phyloP scores from a whole-genome alignment of 2,888 invertebrate species.

The Dendrolimus houi region DNA sequence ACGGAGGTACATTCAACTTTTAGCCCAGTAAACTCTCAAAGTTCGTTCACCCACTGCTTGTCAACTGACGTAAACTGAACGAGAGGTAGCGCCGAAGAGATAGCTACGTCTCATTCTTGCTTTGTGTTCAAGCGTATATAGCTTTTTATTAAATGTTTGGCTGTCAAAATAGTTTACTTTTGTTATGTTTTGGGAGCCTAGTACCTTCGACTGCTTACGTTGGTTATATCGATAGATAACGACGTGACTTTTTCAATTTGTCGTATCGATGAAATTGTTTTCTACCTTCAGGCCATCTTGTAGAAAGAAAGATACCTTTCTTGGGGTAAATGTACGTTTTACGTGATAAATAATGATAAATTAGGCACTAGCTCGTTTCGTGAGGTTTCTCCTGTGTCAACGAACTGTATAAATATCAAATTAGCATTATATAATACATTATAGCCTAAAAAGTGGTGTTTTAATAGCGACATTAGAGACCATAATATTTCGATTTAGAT shows the following conservation, averaged over 20 bases:
- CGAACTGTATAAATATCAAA: not conserved
- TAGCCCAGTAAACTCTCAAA: slow-evolving; percentile 75
- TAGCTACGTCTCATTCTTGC: slow-evolving; percentile 49
- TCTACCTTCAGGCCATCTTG: not conserved
- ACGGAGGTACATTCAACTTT: slow-evolving; percentile 77
- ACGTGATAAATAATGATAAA: not conserved
- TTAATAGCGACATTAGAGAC: slow-evolving; percentile 2
- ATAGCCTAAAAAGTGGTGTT: slow-evolving; percentile 3
- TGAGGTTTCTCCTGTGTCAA: not conserved
- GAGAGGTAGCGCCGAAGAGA: slow-evolving; percentile 40
- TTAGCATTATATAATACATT: not conserved
- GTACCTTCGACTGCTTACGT: slow-evolving; percentile 69
- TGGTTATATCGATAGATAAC: slow-evolving; percentile 64
- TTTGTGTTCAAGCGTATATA: slow-evolving; percentile 62
- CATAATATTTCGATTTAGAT: slow-evolving; percentile 3
- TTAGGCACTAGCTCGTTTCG: not conserved
- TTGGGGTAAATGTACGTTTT: not conserved
- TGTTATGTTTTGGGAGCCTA: slow-evolving; percentile 58
- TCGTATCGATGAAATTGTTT: not conserved
- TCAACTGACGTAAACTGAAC: slow-evolving; percentile 70
- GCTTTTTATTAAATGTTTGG: slow-evolving; percentile 60
- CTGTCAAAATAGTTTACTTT: slow-evolving; percentile 67
- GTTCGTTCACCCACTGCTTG: slow-evolving; percentile 77
- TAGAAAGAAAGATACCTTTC: not conserved
- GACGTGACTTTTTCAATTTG: slow-evolving; percentile 31